phyloP scores from a whole-genome alignment of 2,797 vertebrate species.

The Nannoperca obscura region DNA sequence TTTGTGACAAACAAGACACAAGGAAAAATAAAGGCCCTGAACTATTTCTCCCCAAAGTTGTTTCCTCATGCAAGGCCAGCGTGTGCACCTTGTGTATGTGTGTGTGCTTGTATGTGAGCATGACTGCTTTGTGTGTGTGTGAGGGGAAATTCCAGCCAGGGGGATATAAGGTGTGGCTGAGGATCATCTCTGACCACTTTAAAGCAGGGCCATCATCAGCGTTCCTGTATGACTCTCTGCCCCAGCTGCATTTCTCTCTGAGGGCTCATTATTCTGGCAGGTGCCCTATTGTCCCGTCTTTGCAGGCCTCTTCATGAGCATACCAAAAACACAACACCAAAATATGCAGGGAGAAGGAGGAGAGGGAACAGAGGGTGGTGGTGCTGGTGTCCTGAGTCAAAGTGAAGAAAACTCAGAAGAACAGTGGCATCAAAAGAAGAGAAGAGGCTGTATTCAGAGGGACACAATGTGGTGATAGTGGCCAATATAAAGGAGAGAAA shows the following conservation, averaged over 20 bases:
- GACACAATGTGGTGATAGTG: conserved; percentile 59
- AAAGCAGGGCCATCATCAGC: conserved; percentile 78
- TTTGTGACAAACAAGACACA: conserved; percentile 34
- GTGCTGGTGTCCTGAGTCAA: conserved; percentile 48
- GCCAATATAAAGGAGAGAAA: conserved; percentile 55
- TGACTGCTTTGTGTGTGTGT: conserved; percentile 56
- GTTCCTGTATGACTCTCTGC: conserved; percentile 74
- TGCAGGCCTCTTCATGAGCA: conserved; percentile 77
- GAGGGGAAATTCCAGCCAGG: conserved; percentile 81
- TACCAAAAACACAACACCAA: conserved; percentile 77
- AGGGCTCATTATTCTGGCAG: conserved; percentile 83
- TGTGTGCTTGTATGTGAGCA: conserved; percentile 25
- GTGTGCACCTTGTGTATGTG: conserved; percentile 15
- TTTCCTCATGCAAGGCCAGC: conserved; percentile 21
- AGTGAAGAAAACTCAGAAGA: conserved; percentile 60
- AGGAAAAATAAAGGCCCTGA: background rate
- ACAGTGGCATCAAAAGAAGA: conserved; percentile 68
- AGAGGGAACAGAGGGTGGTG: background rate
- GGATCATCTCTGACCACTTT: conserved; percentile 84
- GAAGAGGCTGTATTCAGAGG: conserved; percentile 71
- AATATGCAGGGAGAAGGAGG: conserved; percentile 64
- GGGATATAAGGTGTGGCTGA: conserved; percentile 81
- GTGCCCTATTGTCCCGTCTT: conserved; percentile 80
- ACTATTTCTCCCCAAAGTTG: background rate
- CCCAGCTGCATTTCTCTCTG: conserved; percentile 78